Evolutionary conservation across 2,888 invertebrate species (phyloP).

Genomic region (Heteromurus nitidus): DNA sequence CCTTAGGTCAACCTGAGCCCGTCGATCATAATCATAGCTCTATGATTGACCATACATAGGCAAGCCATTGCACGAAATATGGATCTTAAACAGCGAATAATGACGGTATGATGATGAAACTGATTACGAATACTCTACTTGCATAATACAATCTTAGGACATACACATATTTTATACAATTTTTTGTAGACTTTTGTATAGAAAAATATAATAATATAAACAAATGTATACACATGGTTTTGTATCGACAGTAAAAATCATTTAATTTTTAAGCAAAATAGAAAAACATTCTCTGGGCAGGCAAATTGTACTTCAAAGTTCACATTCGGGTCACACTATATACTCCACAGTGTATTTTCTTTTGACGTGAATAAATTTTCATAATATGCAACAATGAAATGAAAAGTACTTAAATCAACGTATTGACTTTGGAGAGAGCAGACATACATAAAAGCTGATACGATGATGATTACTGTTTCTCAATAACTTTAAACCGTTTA

Average conservation of each 20-base stretch:
- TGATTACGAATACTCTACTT: slow-evolving; percentile 27
- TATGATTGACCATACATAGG: slow-evolving; percentile 53
- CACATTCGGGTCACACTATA: slow-evolving; percentile 35
- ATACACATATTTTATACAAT: slow-evolving; percentile 22
- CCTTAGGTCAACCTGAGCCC: slow-evolving; percentile 16
- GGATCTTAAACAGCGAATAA: slow-evolving; percentile 42
- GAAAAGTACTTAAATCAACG: slow-evolving; percentile 44
- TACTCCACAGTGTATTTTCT: neutral
- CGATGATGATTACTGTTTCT: slow-evolving; percentile 18
- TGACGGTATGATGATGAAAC: slow-evolving; percentile 9
- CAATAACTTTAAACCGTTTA: neutral
- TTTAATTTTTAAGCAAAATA: slow-evolving; percentile 2
- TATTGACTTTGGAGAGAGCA: slow-evolving; percentile 17
- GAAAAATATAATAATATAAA: too few relatives aligned
- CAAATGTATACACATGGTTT: too few relatives aligned
- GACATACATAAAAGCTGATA: neutral
- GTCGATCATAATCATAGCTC: slow-evolving; percentile 8
- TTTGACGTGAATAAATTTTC: slow-evolving; percentile 58
- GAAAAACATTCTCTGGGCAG: neutral
- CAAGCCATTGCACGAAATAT: slow-evolving; percentile 25
- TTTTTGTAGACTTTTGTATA: neutral
- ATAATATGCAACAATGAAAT: slow-evolving; percentile 36
- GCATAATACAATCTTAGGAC: slow-evolving; percentile 47
- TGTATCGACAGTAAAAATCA: neutral
- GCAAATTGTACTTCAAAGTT: slow-evolving; percentile 26